Percentiles rank a stretch among this genome's conserved stretches.
These are phyloP conservation scores for Denticeps clupeoides DNA, from an alignment of 2,797 vertebrate species.

Conservation along the genomic window DNA sequence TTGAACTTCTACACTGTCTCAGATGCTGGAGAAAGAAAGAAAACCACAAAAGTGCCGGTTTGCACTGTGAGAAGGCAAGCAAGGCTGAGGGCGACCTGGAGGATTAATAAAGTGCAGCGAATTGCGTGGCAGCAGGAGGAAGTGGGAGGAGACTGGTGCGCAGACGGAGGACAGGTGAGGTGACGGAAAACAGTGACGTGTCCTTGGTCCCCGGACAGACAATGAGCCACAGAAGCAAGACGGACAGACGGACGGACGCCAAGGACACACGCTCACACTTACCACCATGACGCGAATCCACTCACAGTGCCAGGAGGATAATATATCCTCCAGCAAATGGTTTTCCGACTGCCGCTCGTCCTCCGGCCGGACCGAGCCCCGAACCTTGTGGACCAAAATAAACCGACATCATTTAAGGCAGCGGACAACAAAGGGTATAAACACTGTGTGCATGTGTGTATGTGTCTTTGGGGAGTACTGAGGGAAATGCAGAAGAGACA, in stretches of 20 bases:
- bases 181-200: constrained; percentile 33
- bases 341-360: constrained; percentile 57
- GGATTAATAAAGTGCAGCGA: too few species aligned
- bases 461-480: background rate
- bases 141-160: constrained; percentile 33
- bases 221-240: constrained; percentile 38
- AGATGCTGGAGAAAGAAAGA: too few species aligned
- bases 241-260: constrained; percentile 38
- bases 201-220: constrained; percentile 35
- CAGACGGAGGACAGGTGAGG: constrained; percentile 26
- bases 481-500: constrained; percentile 14
- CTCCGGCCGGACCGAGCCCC: constrained; percentile 57
- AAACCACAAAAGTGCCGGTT: too few species aligned
- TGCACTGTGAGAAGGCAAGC: too few species aligned
- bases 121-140: constrained; percentile 26
- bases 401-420: constrained; percentile 34
- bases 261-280: constrained; percentile 42
- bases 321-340: constrained; percentile 70
- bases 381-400: constrained; percentile 64
- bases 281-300: constrained; percentile 71
- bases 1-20: too few species aligned
- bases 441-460: background rate
- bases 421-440: constrained; percentile 25
- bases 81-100: too few species aligned
- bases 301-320: constrained; percentile 75